Evolutionary conservation across 2,888 invertebrate genomes (phyloP), one percentile per base, ranked within the genome.

Genomic region (Ptychoptera contaminata): DNA sequence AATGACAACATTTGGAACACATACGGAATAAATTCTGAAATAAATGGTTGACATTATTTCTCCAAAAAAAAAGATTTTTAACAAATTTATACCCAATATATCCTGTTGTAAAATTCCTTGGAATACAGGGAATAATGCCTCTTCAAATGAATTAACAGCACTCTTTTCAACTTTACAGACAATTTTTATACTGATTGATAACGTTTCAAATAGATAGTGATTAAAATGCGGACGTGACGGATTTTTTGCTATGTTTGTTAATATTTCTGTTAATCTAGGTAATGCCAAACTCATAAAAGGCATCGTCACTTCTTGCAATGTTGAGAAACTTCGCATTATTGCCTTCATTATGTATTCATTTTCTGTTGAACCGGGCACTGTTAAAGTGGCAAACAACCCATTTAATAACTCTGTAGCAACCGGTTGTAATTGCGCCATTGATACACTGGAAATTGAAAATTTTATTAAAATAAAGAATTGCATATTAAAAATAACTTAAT

Each of bases 321-420:
- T 75, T 1, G 82, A 77, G 58, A 94, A 78, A 41, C 80, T 81
- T 48, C 93, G 74, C 78, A 96, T 90, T n/a, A 96, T 78, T 2
- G 92, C 92, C 73, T 93, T 96, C 93, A 98, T 98, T 8, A 90
- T 78, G 60, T 98, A 97, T 64, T 97, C 96, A 63, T 97, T 97
- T 68, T 97, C 94, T 51, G 80, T 77, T 0, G 87, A 85, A 4
- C 80, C 79, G 1, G 77, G 74, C 50, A 74, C 67, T 8, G 77
- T 76, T 44, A 97, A 69, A 14, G 82, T 77, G 1, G 67, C 68
- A 63, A 96, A 88, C 29, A 97, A 70, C 44, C 81, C 80, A 7
- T 71, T 69, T 10, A 97, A 69, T 40, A 94, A 65, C 43, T 76
- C 69, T 29, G 72, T 71, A 2, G 83, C 76, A 49, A 83, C 66